phyloP scores from a whole-genome alignment of 2,797 vertebrate genomes.

The Semaprochilodus insignis region DNA sequence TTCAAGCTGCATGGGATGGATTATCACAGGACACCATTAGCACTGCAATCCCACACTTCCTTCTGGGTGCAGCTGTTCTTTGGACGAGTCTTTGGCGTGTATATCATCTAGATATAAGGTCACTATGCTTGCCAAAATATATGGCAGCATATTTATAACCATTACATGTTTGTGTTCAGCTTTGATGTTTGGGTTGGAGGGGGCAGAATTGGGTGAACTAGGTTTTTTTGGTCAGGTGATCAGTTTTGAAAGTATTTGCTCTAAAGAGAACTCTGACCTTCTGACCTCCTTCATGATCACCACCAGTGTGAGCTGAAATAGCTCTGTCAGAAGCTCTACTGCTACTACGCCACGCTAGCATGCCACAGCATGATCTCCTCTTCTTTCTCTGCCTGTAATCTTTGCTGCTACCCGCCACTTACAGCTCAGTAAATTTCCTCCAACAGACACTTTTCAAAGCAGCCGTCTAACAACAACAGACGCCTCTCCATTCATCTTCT shows the following conservation, averaged over 20 bases:
- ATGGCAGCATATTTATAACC: too few species aligned
- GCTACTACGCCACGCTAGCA: constrained; percentile 33
- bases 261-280: neutral
- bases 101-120: too few species aligned
- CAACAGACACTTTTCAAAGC: constrained; percentile 19
- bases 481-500: constrained; percentile 13
- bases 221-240: neutral
- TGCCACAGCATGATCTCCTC: constrained; percentile 45
- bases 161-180: too few species aligned
- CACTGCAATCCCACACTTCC: too few species aligned
- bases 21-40: too few species aligned
- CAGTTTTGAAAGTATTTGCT: neutral
- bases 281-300: too few species aligned
- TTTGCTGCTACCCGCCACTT: constrained; percentile 55
- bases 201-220: too few species aligned
- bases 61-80: too few species aligned
- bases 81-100: too few species aligned
- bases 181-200: too few species aligned
- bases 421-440: constrained; percentile 51
- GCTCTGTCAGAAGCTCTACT: constrained; percentile 18
- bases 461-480: constrained; percentile 31
- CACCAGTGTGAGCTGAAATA: neutral
- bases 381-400: constrained; percentile 50
- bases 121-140: too few species aligned
- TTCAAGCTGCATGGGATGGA: too few species aligned